A percentile compares a stretch with the other conserved stretches of the same genome.
Conservation (phyloP, 2,888 invertebrate species). For the Luperina testacea region DNA sequence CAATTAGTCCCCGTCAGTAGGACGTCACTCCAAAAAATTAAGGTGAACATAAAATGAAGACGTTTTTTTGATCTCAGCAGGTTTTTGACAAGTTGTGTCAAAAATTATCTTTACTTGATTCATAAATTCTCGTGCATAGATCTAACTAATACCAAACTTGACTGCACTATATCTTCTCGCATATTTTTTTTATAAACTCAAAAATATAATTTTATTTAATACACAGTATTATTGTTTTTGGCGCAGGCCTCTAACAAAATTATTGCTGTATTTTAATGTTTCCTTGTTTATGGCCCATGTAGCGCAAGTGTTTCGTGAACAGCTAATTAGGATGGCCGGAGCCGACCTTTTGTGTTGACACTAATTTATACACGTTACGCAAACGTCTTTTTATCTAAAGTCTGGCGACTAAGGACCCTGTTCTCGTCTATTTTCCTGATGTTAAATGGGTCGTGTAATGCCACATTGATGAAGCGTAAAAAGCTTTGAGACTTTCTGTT, state of each 20-base stretch:
- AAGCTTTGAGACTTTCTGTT: conserved; percentile 13
- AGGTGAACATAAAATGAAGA: conserved; percentile 45
- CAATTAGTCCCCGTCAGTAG: conserved; percentile 53
- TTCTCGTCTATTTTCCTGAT: conserved; percentile 39
- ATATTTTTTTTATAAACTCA: conserved; percentile 20
- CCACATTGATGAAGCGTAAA: conserved; percentile 10
- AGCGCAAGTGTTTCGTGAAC: conserved; percentile 74
- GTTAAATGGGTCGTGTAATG: conserved; percentile 38
- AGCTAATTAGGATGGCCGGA: conserved; percentile 71
- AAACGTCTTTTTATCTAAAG: conserved; percentile 55
- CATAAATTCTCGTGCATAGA: conserved; percentile 37
- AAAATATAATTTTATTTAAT: conserved; percentile 40
- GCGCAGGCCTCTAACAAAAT: conserved; percentile 60
- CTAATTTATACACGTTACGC: conserved; percentile 58
- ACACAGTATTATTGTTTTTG: conserved; percentile 54
- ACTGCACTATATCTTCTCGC: conserved; percentile 39
- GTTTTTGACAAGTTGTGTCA: conserved; percentile 59
- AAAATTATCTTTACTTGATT: conserved; percentile 34
- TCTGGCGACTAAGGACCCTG: conserved; percentile 33
- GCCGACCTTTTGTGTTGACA: conserved; percentile 64
- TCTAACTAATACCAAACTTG: conserved; percentile 53
- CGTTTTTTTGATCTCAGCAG: conserved; percentile 62
- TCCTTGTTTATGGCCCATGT: conserved; percentile 74
- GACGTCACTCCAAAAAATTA: conserved; percentile 56
- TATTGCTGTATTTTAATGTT: conserved; percentile 67